Percentiles rank a stretch among this genome's conserved stretches.
phyloP scores from a whole-genome alignment of 2,797 vertebrate genomes.

The Emys orbicularis region DNA sequence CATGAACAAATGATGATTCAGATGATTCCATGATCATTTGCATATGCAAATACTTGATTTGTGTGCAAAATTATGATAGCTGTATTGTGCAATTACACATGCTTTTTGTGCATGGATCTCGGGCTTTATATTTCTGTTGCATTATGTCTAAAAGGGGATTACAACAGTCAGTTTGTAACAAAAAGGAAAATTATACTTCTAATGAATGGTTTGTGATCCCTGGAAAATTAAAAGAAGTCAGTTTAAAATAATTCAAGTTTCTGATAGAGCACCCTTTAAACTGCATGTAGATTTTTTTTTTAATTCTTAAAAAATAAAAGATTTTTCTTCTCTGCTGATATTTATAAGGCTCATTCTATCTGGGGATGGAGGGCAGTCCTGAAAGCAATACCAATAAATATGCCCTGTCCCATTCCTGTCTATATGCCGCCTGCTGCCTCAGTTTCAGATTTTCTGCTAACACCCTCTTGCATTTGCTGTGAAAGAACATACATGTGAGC shows the following conservation, averaged over 20 bases:
- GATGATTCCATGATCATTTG: neutral
- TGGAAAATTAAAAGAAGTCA: neutral
- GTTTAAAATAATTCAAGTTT: neutral
- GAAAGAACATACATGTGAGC: neutral
- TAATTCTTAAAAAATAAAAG: neutral
- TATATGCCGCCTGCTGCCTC: neutral
- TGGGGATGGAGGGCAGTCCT: neutral
- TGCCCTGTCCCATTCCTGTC: neutral
- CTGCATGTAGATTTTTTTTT: neutral
- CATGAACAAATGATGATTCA: accelerated
- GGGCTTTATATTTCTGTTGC: neutral
- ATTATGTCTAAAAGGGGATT: neutral
- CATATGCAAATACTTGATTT: neutral
- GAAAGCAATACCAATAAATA: neutral
- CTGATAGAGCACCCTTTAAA: accelerated
- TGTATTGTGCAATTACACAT: neutral
- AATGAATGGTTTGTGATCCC: neutral
- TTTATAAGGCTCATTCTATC: neutral
- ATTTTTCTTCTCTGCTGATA: neutral
- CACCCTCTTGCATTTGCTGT: neutral
- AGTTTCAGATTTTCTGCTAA: neutral
- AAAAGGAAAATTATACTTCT: neutral
- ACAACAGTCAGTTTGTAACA: neutral
- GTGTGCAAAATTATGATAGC: accelerated
- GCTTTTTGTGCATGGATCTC: neutral